Evolutionary conservation across 1,140 invertebrate genomes (phyloP).

Genomic region (Elymnias hypermnestra): DNA sequence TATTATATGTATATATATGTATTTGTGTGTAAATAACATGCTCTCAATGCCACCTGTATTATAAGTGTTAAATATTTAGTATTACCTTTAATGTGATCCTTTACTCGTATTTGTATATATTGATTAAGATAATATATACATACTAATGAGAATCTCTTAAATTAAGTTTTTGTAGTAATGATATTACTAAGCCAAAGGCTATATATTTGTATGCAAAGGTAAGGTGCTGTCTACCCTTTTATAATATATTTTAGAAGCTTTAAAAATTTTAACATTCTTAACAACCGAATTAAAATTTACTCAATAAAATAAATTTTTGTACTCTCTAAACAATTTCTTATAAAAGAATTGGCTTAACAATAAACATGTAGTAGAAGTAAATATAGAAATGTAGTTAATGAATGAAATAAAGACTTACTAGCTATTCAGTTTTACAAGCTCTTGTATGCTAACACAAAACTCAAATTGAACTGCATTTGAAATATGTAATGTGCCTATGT

Average conservation of each 20-base stretch:
- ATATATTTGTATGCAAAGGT: conserved; percentile 51
- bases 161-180: conserved; percentile 32
- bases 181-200: conserved; percentile 67
- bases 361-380: conserved; percentile 5
- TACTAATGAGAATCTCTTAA: conserved; percentile 43
- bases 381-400: conserved; percentile 5
- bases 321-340: conserved; percentile 3
- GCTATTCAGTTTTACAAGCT: conserved; percentile 16
- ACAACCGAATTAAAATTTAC: conserved; percentile 49
- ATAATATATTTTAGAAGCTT: conserved; percentile 54
- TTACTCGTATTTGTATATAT: conserved; percentile 46
- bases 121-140: conserved; percentile 23
- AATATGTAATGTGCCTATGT: conserved; percentile 25
- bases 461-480: conserved; percentile 22
- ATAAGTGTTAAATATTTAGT: conserved; percentile 17
- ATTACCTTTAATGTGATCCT: conserved; percentile 19
- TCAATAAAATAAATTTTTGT: conserved; percentile 13
- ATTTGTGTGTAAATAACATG: conserved; percentile 40
- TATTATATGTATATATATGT: conserved; percentile 15
- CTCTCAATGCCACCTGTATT: conserved; percentile 33
- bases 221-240: conserved; percentile 59
- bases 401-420: conserved; percentile 18
- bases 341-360: not conserved
- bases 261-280: conserved; percentile 45
- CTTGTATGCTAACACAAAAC: conserved; percentile 7